A percentile compares a stretch with the other conserved stretches of the same genome.
Conservation (phyloP, 2,113 vertebrate genomes). For the Hypomesus transpacificus region DNA sequence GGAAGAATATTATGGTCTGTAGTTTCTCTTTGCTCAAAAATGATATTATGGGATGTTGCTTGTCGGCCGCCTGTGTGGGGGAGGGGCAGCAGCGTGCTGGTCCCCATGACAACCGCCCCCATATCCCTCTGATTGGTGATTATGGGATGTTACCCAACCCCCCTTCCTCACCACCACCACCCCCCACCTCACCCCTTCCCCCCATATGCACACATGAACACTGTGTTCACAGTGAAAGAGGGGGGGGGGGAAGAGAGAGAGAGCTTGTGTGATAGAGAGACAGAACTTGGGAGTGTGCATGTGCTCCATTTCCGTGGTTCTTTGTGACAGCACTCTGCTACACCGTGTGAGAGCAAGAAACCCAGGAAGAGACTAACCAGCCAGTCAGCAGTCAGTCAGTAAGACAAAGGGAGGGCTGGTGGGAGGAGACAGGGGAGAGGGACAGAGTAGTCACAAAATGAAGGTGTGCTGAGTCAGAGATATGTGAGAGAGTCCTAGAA, state of each 20-base stretch:
- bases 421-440: conserved; percentile 2
- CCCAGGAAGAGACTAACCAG: conserved; percentile 4
- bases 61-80: conserved; percentile 41
- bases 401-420: conserved; percentile 2
- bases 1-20: conserved; percentile 74
- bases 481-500: conserved; percentile 5
- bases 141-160: conserved; percentile 62
- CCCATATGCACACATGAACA: conserved; percentile 57
- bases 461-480: conserved; percentile 60
- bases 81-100: conserved; percentile 58
- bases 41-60: conserved; percentile 66
- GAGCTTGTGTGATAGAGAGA: conserved; percentile 20
- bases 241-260: conserved; percentile 13
- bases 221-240: conserved; percentile 59
- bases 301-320: conserved; percentile 30
- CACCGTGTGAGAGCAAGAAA: conserved; percentile 6
- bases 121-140: conserved; percentile 71
- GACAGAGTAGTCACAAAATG: conserved; percentile 14
- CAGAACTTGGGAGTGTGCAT: conserved; percentile 26
- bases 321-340: conserved; percentile 29
- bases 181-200: conserved; percentile 3
- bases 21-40: conserved; percentile 63
- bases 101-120: conserved; percentile 71
- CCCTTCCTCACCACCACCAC: conserved; percentile 6
- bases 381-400: not conserved